A percentile compares a stretch with the other conserved stretches of the same genome.
These are phyloP conservation scores for Chironomus riparius DNA, from an alignment of 2,888 invertebrate genomes.

Conservation along the genomic window DNA sequence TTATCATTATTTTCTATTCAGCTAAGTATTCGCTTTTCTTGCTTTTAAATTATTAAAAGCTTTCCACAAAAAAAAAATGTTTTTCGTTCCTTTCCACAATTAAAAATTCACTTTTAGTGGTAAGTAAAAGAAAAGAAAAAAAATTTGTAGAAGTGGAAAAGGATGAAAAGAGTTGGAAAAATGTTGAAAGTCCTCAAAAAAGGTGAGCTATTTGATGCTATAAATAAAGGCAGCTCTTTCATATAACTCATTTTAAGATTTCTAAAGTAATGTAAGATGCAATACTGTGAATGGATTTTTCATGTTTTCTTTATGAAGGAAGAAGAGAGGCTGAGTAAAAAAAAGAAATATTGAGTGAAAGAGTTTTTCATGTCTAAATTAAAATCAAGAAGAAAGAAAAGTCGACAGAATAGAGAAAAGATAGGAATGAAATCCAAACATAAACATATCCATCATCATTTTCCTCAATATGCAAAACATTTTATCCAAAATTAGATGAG, in stretches of 20 bases:
- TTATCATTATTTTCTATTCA: too few species aligned
- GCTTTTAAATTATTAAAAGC: not conserved
- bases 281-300: not conserved
- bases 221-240: too few species aligned
- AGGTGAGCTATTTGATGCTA: not conserved
- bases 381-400: not conserved
- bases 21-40: too few species aligned
- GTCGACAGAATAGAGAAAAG: not conserved
- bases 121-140: not conserved
- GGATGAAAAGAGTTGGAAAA: not conserved
- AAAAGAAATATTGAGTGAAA: not conserved
- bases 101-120: not conserved
- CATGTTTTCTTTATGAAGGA: not conserved
- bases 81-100: not conserved
- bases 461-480: not conserved
- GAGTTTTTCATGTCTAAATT: not conserved
- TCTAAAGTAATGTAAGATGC: not conserved
- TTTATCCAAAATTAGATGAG: not conserved
- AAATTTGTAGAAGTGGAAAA: not conserved
- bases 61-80: not conserved
- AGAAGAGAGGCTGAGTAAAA: too few species aligned
- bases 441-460: not conserved
- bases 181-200: not conserved
- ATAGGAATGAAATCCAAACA: not conserved
- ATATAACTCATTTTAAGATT: not conserved